A percentile compares a stretch with the other conserved stretches of the same genome.
These are phyloP conservation scores for Peromyscus maniculatus DNA, from an alignment of 2,113 vertebrate species.

Conservation along the genomic window DNA sequence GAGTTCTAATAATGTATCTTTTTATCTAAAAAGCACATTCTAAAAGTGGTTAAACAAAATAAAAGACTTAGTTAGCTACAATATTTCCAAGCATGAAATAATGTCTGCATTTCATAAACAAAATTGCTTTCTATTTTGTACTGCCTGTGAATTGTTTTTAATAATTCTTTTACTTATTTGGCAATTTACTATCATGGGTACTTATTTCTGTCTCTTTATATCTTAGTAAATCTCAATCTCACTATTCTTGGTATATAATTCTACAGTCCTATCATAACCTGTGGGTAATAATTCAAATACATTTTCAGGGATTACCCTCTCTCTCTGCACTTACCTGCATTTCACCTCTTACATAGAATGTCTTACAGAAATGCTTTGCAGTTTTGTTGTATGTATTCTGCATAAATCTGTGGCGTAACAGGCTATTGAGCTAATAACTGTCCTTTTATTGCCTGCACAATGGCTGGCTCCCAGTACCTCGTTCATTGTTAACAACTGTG, in stretches of 20 bases:
- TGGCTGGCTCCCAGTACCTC: too few relatives aligned
- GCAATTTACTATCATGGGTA: background rate
- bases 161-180: background rate
- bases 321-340: background rate
- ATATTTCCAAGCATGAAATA: background rate
- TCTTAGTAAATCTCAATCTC: too few relatives aligned
- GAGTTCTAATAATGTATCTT: background rate
- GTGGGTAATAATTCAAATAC: background rate
- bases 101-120: background rate
- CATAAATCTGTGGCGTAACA: background rate
- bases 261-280: background rate
- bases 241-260: background rate
- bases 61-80: background rate
- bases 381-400: background rate
- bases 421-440: background rate
- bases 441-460: background rate
- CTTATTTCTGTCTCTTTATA: background rate
- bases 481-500: background rate
- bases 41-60: background rate
- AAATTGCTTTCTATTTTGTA: background rate
- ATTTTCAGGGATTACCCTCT: background rate
- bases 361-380: background rate
- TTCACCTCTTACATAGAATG: background rate
- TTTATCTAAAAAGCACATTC: background rate
- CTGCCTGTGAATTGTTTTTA: background rate